Base-by-base conservation (phyloP, 37 sponge, comb jelly and placozoan species). In the Axinella damicornis region DNA sequence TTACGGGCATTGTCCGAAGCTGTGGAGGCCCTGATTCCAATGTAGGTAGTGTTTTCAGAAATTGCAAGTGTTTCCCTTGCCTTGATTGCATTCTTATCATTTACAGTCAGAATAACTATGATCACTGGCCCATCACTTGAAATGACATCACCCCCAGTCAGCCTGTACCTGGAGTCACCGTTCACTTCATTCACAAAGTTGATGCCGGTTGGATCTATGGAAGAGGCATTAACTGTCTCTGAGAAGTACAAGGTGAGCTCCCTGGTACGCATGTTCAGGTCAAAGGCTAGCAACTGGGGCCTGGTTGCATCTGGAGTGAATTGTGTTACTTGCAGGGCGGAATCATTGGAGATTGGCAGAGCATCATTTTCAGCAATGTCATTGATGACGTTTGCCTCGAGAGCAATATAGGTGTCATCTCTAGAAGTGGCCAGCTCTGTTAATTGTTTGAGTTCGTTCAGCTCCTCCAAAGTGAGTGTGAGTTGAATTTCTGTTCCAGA, bases 291-390 rank as follows among this genome's bases (percentile, higher is more conserved):
- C 21, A 96, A 80, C 27, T 21, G 11, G 11, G 97, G 92, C 46
- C 83, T 65, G 25, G 84, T 94, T 17, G 73, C 85, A 58, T 96
- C 97, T 36, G 77, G 70, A 20, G 54, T 88, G 60, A 81, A 94
- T 27, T 65, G 75, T 25, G 83, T 69, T 22, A 79, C 85, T 41
- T 19, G 38, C 9, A 90, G 16, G 33, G 87, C 84, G 28, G 65
- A 9, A 32, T 22, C 57, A 35, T 53, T 63, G 19, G 25, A 16
- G 2, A 54, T 85, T 18, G 88, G 79, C 36, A 90, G 70, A 21
- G 91, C 97, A 78, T 94, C 92, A 78, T 96, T 96, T 27, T 73
- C 92, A 74, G 94, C 94, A 11, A 94, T 60, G 69, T 96, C 97
- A 55, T 89, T 74, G 37, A 96, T 74, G 12, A 83, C 71, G 17